phyloP scores from a whole-genome alignment of 2,888 invertebrate genomes.

The Phortica okadai region DNA sequence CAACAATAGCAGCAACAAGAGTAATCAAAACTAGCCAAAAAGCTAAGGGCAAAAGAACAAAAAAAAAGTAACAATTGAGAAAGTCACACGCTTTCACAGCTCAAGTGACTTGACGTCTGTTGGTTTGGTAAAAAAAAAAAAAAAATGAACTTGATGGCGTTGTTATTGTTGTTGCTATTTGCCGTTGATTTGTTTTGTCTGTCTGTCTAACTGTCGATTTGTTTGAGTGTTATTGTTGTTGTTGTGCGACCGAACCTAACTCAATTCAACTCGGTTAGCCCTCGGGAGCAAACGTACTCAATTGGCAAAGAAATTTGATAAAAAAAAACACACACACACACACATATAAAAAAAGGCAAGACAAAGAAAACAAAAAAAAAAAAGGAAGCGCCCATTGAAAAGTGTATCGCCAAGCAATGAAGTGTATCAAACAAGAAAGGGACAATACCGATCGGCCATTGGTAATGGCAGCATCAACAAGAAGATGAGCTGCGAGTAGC shows the following conservation, averaged over 20 bases:
- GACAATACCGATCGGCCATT: slow-evolving; percentile 6
- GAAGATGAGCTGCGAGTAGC: background rate
- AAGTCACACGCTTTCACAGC: slow-evolving; percentile 19
- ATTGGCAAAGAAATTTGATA: slow-evolving; percentile 8
- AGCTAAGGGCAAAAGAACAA: background rate
- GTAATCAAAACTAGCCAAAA: background rate
- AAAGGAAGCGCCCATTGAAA: slow-evolving; percentile 27
- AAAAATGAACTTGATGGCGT: slow-evolving; percentile 67
- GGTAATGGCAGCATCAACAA: slow-evolving; percentile 2
- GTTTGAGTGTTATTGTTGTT: slow-evolving; percentile 14
- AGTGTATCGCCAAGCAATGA: slow-evolving; percentile 42
- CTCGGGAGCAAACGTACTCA: slow-evolving; percentile 17
- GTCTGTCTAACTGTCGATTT: slow-evolving; percentile 29
- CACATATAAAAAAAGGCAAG: slow-evolving; percentile 39
- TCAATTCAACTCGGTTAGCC: slow-evolving; percentile 11
- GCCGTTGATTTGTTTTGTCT: slow-evolving; percentile 63
- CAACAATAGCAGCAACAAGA: slow-evolving; percentile 11
- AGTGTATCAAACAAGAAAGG: slow-evolving; percentile 58
- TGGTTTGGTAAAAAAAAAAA: slow-evolving; percentile 41
- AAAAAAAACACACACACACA: slow-evolving; percentile 1
- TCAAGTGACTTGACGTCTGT: background rate
- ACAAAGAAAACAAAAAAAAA: slow-evolving; percentile 29
- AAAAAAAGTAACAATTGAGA: slow-evolving; percentile 12
- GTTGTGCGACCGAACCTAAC: background rate
- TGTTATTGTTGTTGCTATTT: slow-evolving; percentile 62